Percentiles rank a stretch among this genome's conserved stretches.
phyloP scores from a whole-genome alignment of 2,888 invertebrate genomes.

The Pseudococcus longispinus region DNA sequence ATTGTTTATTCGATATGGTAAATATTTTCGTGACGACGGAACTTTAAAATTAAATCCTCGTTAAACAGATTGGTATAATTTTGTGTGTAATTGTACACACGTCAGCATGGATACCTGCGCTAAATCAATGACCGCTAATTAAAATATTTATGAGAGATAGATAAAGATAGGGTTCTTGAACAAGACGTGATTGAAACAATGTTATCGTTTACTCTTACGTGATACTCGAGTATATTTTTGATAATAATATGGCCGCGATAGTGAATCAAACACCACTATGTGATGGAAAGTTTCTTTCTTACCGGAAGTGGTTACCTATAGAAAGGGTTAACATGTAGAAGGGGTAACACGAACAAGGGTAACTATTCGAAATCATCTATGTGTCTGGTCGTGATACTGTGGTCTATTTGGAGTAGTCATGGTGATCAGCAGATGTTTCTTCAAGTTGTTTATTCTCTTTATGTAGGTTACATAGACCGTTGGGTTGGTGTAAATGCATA shows the following conservation, averaged over 20 bases:
- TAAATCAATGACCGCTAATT: slow-evolving; percentile 1
- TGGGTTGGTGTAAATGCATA: not conserved
- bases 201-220: not conserved
- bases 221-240: not conserved
- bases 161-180: not conserved
- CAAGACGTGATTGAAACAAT: not conserved
- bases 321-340: not conserved
- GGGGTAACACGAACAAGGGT: not conserved
- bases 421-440: not conserved
- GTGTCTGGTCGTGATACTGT: not conserved
- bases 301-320: not conserved
- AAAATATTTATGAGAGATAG: not conserved
- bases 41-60: slow-evolving; percentile 26
- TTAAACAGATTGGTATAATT: slow-evolving; percentile 1
- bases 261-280: not conserved
- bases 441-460: not conserved
- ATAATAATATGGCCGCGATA: not conserved
- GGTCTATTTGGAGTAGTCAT: not conserved
- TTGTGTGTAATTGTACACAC: not conserved
- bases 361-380: not conserved
- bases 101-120: not conserved
- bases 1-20: slow-evolving; percentile 32
- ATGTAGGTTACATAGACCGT: not conserved
- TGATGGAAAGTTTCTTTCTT: not conserved
- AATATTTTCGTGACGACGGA: not conserved